Evolutionary conservation across 1,140 invertebrate genomes (phyloP), one percentile per base, ranked within the genome.

Genomic region (Phymastichus coffea): DNA sequence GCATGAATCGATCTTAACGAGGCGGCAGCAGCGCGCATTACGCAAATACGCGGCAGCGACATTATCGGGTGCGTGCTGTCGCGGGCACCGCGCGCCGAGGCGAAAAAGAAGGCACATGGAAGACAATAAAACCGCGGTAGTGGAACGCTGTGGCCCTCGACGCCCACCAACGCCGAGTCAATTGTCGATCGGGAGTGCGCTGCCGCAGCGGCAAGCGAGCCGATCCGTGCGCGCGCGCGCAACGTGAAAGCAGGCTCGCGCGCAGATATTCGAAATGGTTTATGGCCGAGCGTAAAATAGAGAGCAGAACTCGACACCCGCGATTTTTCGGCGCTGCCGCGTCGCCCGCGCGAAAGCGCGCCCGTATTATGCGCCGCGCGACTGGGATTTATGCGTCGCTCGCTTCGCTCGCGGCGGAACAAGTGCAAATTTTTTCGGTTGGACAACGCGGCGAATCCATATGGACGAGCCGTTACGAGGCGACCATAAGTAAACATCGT

Each of bases 281-380:
- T 71, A 71, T 67, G 66, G 63, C 64, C 65, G 65, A 57, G 47
- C 63, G 54, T 70, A 70, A 65, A 65, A 35, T 14, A 44, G 3
- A 12, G 43, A 47, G 44, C 33, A 17, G 15, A 17, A 20, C 44
- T 19, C 28, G 26, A 6, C 35, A 3, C 46, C 9, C 35, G 25
- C 14, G 33, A 30, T 9, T 26, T 58, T 57, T 51, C 20, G 37
- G 14, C 33, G n/a, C 2, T 9, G n/a, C 15, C 46, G 17, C 14
- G 1, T 3, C 17, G 25, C 44, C 14, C 14, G 20, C 10, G 26
- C 44, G 26, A n/a, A 17, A 3, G 22, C n/a, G n/a, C n/a, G n/a
- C n/a, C n/a, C n/a, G n/a, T n/a, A n/a, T n/a, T n/a, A n/a, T n/a
- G n/a, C n/a, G n/a, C n/a, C n/a, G n/a, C n/a, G n/a, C n/a, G n/a